A percentile compares a stretch with the other conserved stretches of the same genome.
phyloP scores from a whole-genome alignment of 2,113 vertebrate genomes.

The Callithrix jacchus region DNA sequence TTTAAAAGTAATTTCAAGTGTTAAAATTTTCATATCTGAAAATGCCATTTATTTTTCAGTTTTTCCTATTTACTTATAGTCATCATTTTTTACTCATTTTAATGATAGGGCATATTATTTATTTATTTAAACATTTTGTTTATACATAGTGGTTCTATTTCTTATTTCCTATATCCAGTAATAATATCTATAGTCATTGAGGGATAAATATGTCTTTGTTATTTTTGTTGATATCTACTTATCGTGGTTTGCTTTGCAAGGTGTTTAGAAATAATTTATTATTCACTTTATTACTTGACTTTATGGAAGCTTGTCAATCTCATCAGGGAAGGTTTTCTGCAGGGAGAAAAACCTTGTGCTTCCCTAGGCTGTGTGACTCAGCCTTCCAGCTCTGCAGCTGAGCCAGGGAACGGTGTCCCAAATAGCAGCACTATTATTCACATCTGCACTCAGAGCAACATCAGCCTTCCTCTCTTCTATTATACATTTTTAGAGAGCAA shows the following conservation, averaged over 20 bases:
- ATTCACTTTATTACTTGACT: background rate
- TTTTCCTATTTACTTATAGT: background rate
- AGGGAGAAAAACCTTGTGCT: background rate
- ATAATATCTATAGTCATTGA: background rate
- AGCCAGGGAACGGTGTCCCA: background rate
- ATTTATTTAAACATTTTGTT: background rate
- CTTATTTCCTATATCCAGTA: background rate
- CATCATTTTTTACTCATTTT: background rate
- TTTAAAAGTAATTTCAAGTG: background rate
- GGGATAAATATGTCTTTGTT: background rate
- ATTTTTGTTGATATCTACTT: background rate
- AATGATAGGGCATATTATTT: background rate
- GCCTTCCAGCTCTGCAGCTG: background rate
- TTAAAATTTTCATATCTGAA: background rate
- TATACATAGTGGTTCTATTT: background rate
- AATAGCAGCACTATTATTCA: background rate
- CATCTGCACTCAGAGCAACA: background rate
- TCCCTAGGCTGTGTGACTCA: background rate
- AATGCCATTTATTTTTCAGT: conserved; percentile 19
- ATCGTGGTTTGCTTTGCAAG: background rate
- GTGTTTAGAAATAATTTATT: background rate
- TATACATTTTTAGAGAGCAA: background rate
- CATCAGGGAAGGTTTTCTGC: background rate
- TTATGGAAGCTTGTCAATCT: background rate
- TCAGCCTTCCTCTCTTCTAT: background rate